Conservation (phyloP, 2,888 invertebrate genomes). For the Phengaris alcon region DNA sequence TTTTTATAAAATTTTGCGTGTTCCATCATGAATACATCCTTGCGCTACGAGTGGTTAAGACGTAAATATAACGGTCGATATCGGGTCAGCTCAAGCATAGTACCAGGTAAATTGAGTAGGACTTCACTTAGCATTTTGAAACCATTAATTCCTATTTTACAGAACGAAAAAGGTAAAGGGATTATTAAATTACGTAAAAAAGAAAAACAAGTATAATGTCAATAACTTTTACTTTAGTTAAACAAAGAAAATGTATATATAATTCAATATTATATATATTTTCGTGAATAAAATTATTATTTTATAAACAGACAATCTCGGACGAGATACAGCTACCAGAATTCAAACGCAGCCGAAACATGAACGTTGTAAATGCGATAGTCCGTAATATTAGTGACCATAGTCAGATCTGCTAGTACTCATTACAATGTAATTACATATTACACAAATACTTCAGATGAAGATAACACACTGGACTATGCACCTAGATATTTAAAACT, state of each 20-base stretch:
- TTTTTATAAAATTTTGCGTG: too few relatives aligned
- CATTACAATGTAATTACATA: background rate
- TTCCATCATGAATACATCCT: too few relatives aligned
- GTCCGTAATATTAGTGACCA: conserved; percentile 47
- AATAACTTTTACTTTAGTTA: conserved; percentile 77
- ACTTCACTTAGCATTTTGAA: too few relatives aligned
- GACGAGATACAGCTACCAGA: conserved; percentile 65
- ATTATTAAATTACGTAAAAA: conserved; percentile 17
- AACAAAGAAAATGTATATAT: conserved; percentile 71
- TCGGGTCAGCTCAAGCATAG: too few relatives aligned
- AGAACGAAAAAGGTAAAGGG: too few relatives aligned
- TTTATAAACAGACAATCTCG: conserved; percentile 68
- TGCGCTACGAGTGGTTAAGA: too few relatives aligned
- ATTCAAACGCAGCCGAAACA: conserved; percentile 62
- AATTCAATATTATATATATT: conserved; percentile 63
- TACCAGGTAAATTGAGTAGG: too few relatives aligned
- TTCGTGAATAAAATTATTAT: conserved; percentile 67
- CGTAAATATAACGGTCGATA: too few relatives aligned
- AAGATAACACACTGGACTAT: conserved; percentile 53
- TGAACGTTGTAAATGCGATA: conserved; percentile 58
- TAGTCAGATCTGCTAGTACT: conserved; percentile 7
- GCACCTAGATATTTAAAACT: conserved; percentile 51
- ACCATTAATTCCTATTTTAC: too few relatives aligned
- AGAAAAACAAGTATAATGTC: conserved; percentile 51
- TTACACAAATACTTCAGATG: conserved; percentile 18